These are phyloP conservation scores for Falco cherrug DNA, from an alignment of 2,797 vertebrate genomes.

Conservation along the genomic window DNA sequence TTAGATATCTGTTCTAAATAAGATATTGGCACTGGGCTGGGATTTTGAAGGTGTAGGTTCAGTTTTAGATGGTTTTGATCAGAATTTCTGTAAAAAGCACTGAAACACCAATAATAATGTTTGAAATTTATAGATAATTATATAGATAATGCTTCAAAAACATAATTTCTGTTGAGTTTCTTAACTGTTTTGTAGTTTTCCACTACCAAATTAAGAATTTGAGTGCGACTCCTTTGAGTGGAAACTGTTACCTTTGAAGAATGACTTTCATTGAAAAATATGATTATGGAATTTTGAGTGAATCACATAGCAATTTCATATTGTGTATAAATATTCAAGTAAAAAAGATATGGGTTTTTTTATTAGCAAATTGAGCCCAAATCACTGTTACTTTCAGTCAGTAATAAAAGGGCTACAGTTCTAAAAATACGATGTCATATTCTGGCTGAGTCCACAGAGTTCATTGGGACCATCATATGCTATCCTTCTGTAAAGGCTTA, in stretches of 20 bases:
- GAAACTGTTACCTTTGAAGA: not conserved
- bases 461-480: not conserved
- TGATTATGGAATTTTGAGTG: not conserved
- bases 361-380: not conserved
- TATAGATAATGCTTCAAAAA: not conserved
- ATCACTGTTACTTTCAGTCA: not conserved
- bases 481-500: not conserved
- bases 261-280: not conserved
- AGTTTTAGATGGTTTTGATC: not conserved
- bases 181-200: not conserved
- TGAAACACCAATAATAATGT: not conserved
- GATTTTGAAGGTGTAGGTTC: not conserved
- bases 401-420: not conserved
- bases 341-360: not conserved
- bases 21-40: not conserved
- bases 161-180: not conserved
- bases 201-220: not conserved
- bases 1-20: not conserved
- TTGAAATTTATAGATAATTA: not conserved
- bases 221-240: not conserved
- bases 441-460: not conserved
- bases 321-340: not conserved
- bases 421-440: not conserved
- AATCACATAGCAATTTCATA: not conserved
- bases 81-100: not conserved